Conservation (phyloP, 2,888 invertebrate genomes). For the Plagodis pulveraria region DNA sequence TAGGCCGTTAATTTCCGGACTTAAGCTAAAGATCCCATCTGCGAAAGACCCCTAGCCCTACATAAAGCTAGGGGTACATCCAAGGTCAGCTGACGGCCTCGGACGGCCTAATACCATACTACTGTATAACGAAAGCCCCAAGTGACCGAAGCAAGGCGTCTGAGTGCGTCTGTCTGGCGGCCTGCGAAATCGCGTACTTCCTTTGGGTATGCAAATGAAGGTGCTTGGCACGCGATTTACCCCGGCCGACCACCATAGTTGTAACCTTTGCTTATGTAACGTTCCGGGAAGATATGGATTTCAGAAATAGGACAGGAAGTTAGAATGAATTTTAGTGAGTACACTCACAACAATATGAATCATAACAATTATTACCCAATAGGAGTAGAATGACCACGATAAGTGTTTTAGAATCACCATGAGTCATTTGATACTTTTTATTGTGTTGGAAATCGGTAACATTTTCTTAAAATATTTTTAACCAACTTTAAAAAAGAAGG, state of each 20-base stretch:
- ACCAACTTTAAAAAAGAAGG: too few relatives aligned
- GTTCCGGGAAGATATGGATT: slow-evolving; percentile 24
- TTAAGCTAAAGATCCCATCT: slow-evolving; percentile 17
- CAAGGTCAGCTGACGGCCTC: slow-evolving; percentile 23
- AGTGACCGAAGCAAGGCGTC: slow-evolving; percentile 18
- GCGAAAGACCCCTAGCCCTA: slow-evolving; percentile 10
- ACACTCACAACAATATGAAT: not conserved
- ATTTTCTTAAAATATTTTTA: too few relatives aligned
- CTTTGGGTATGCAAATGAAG: slow-evolving; percentile 66
- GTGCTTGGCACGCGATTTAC: slow-evolving; percentile 62
- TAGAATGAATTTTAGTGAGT: slow-evolving; percentile 8
- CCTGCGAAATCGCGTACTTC: slow-evolving; percentile 65
- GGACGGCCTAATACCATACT: too few relatives aligned
- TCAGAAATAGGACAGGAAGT: slow-evolving; percentile 21
- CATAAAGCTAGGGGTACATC: slow-evolving; percentile 23
- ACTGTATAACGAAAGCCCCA: not conserved
- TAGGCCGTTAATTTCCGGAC: slow-evolving; percentile 25
- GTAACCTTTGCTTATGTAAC: slow-evolving; percentile 48
- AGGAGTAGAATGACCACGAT: not conserved
- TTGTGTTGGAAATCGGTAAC: too few relatives aligned
- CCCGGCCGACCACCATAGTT: slow-evolving; percentile 42
- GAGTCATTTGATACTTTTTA: too few relatives aligned
- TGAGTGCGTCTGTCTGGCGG: slow-evolving; percentile 63
- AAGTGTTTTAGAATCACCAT: too few relatives aligned
- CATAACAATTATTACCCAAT: not conserved